Percentiles rank a stretch among this genome's conserved stretches.
phyloP scores from a whole-genome alignment of 1,140 invertebrate species.

The Lamellibrachia luymesi region DNA sequence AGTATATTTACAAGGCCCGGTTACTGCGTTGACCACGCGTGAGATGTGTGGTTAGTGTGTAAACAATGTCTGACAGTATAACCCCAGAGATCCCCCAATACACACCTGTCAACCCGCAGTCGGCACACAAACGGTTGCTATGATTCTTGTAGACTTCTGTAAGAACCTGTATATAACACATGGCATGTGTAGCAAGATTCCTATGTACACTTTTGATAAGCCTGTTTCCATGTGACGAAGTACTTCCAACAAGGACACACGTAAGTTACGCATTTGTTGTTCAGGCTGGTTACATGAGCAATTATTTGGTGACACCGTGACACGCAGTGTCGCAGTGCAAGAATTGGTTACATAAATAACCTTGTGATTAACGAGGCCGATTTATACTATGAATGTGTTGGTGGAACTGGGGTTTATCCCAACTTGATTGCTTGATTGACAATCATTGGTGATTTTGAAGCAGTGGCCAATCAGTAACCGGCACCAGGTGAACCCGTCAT shows the following conservation, averaged over 20 bases:
- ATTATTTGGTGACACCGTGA: too few species aligned
- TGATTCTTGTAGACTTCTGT: constrained; percentile 43
- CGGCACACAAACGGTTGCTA: constrained; percentile 44
- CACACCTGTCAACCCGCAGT: constrained; percentile 42
- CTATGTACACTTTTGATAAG: not conserved
- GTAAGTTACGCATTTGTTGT: not conserved
- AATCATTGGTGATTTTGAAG: too few species aligned
- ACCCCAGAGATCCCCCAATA: not conserved
- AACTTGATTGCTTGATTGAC: too few species aligned
- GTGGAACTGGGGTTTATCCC: too few species aligned
- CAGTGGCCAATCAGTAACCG: too few species aligned
- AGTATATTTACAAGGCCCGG: not conserved
- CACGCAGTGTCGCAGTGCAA: too few species aligned
- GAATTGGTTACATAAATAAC: too few species aligned
- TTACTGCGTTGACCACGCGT: not conserved
- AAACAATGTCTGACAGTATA: not conserved
- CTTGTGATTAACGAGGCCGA: too few species aligned
- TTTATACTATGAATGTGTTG: too few species aligned
- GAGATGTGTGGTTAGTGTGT: not conserved
- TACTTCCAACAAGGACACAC: not conserved
- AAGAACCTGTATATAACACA: constrained; percentile 33
- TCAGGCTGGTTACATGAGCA: not conserved
- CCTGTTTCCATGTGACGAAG: too few species aligned
- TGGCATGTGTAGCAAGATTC: not conserved
- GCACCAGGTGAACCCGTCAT: too few species aligned